phyloP scores from a whole-genome alignment of 2,797 vertebrate genomes.

The Emys orbicularis region DNA sequence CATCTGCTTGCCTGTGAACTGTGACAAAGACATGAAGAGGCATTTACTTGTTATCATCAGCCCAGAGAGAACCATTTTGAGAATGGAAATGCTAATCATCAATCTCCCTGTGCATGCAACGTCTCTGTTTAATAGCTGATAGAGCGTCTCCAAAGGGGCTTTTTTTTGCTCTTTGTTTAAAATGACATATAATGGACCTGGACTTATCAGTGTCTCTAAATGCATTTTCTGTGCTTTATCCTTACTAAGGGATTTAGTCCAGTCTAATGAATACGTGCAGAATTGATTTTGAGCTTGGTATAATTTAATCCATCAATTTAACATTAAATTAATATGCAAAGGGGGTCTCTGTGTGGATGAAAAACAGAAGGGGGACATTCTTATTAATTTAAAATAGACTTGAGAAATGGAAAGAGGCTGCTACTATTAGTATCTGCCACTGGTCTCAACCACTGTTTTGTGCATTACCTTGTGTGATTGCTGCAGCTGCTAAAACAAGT shows the following conservation, averaged over 20 bases:
- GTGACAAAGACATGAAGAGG: conserved; percentile 77
- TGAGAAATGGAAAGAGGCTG: conserved; percentile 81
- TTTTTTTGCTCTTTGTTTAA: conserved; percentile 94
- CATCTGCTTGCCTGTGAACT: conserved; percentile 86
- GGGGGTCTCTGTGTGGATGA: conserved; percentile 82
- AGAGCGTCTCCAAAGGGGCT: conserved; percentile 91
- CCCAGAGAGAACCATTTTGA: conserved; percentile 84
- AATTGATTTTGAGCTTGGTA: conserved; percentile 92
- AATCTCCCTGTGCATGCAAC: conserved; percentile 89
- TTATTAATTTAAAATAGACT: conserved; percentile 84
- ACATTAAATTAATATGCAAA: conserved; percentile 94
- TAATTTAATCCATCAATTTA: conserved; percentile 98
- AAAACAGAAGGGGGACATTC: conserved; percentile 81
- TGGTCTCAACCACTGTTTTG: conserved; percentile 35
- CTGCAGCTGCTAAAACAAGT: conserved; percentile 36
- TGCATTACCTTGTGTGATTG: background rate
- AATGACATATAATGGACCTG: conserved; percentile 95
- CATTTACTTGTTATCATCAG: conserved; percentile 85
- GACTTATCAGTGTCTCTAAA: conserved; percentile 95
- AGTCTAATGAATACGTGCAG: conserved; percentile 85
- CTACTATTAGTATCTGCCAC: conserved; percentile 85
- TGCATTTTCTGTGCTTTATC: conserved; percentile 87
- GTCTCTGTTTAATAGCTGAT: conserved; percentile 99
- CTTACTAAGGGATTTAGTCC: conserved; percentile 83
- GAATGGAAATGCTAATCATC: conserved; percentile 92